phyloP scores from a whole-genome alignment of 2,113 vertebrate species.

The Pleuronectes platessa region DNA sequence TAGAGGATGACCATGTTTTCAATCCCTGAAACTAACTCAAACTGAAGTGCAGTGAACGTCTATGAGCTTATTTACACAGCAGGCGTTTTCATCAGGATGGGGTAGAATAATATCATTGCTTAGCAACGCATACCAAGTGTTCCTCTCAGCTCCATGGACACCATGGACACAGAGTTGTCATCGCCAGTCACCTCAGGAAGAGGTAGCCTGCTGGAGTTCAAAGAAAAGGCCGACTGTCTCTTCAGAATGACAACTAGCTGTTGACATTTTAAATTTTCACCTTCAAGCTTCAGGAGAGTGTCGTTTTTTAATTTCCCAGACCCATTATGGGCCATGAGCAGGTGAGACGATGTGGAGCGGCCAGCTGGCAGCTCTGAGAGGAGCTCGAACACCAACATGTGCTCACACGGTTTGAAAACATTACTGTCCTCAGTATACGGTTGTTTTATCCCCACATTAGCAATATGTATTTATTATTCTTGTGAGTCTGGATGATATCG shows the following conservation, averaged over 20 bases:
- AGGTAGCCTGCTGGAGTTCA: neutral
- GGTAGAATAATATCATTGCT: neutral
- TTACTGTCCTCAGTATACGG: neutral
- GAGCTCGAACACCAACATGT: slow-evolving; percentile 8
- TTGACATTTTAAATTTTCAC: slow-evolving; percentile 63
- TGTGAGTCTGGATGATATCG: slow-evolving; percentile 7
- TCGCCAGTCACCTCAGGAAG: neutral
- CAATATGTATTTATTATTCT: neutral
- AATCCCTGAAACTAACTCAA: too few species aligned
- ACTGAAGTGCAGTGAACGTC: neutral
- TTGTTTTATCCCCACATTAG: neutral
- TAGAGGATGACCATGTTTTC: too few species aligned
- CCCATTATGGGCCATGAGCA: slow-evolving; percentile 17
- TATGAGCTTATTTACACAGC: neutral
- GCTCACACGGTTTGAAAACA: neutral
- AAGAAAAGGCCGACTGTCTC: neutral
- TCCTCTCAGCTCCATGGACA: neutral
- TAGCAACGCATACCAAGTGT: neutral
- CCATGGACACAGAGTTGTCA: neutral
- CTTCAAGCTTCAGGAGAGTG: slow-evolving; percentile 18
- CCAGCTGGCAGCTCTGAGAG: slow-evolving; percentile 39
- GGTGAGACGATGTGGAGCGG: slow-evolving; percentile 10
- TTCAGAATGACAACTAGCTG: neutral
- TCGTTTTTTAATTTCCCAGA: slow-evolving; percentile 23
- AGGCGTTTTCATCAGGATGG: neutral